phyloP scores from a whole-genome alignment of 2,113 vertebrate genomes.

The Paedocypris sp. region DNA sequence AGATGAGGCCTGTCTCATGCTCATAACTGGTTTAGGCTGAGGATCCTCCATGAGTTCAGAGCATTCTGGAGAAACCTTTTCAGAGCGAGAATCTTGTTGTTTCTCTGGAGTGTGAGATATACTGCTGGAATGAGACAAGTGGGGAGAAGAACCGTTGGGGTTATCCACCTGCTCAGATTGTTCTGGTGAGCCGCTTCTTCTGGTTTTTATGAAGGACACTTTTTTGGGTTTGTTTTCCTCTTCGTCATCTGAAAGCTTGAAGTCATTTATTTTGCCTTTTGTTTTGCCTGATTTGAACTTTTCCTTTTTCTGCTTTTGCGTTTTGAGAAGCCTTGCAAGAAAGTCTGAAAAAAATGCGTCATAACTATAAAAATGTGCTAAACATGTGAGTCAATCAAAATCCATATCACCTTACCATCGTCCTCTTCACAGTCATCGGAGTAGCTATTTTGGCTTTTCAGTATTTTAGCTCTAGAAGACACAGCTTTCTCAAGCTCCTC shows the following conservation, averaged over 20 bases:
- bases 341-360: conserved; percentile 44
- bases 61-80: neutral
- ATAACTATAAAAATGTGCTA: neutral
- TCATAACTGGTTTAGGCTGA: conserved; percentile 27
- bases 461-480: conserved; percentile 54
- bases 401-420: conserved; percentile 55
- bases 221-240: conserved; percentile 54
- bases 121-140: conserved; percentile 18
- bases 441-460: conserved; percentile 51
- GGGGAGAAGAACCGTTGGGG: neutral
- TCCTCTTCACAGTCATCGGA: conserved; percentile 72
- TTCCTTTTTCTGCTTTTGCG: conserved; percentile 45
- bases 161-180: conserved; percentile 1
- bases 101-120: conserved; percentile 10
- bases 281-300: conserved; percentile 41
- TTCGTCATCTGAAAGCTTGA: conserved; percentile 64
- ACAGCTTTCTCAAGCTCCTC: conserved; percentile 69
- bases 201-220: conserved; percentile 61
- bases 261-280: conserved; percentile 54
- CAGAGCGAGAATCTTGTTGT: neutral
- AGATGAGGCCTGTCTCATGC: neutral
- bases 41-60: neutral
- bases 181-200: conserved; percentile 32
- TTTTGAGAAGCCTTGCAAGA: conserved; percentile 47
- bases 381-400: neutral